These are phyloP conservation scores for Panagrolaimus sp. DNA, from an alignment of 1,140 invertebrate genomes.

Conservation along the genomic window DNA sequence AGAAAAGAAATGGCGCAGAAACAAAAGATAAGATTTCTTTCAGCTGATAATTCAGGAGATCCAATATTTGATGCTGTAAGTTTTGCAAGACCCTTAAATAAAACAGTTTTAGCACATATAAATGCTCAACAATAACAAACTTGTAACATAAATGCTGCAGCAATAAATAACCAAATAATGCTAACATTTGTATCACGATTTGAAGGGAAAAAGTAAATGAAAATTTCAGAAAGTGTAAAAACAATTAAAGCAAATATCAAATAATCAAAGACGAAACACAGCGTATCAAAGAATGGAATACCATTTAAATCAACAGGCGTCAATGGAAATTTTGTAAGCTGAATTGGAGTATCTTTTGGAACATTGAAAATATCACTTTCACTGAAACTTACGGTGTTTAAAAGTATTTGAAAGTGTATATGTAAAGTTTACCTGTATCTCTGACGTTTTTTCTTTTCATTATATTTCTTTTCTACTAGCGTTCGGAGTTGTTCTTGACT, in stretches of 20 bases:
- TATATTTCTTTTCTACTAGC: neutral
- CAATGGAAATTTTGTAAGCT: neutral
- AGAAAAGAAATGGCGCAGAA: constrained; percentile 11
- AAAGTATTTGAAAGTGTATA: neutral
- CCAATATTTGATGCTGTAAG: constrained; percentile 11
- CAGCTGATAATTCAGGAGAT: neutral
- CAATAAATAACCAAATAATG: constrained; percentile 12
- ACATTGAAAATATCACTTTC: neutral
- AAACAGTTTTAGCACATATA: neutral
- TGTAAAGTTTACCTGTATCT: neutral
- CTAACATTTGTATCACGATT: constrained; percentile 12
- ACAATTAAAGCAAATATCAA: constrained; percentile 8
- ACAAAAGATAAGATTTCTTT: constrained; percentile 13
- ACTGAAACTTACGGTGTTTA: neutral
- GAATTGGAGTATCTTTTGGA: constrained; percentile 8
- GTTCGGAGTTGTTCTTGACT: neutral
- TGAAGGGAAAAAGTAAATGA: constrained; percentile 1
- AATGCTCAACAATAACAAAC: neutral
- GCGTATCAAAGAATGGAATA: constrained; percentile 2
- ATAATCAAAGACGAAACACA: constrained; percentile 11
- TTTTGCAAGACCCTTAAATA: neutral
- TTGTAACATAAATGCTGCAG: constrained; percentile 9
- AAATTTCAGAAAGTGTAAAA: constrained; percentile 5
- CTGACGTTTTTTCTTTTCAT: neutral
- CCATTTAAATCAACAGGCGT: neutral